Conservation (phyloP, 2,113 vertebrate genomes). For the Epinephelus fuscoguttatus region DNA sequence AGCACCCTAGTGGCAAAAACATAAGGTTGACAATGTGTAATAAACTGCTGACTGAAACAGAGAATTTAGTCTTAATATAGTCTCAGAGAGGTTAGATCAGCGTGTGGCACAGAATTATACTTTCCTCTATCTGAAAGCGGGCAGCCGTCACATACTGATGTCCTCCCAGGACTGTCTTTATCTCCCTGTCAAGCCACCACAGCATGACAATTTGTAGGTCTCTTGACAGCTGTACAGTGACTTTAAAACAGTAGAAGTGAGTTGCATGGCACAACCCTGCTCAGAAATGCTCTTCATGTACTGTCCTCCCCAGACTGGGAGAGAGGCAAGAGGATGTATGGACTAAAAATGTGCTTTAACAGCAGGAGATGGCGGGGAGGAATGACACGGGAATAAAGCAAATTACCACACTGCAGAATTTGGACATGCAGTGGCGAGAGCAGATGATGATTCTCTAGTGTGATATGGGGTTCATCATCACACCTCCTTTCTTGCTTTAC, state of each 20-base stretch:
- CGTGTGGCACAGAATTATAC: neutral
- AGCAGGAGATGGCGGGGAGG: neutral
- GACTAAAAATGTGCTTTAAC: conserved; percentile 20
- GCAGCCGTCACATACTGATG: neutral
- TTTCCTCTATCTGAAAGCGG: neutral
- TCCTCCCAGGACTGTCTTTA: neutral
- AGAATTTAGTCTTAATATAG: neutral
- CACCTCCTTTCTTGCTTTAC: neutral
- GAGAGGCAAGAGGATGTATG: neutral
- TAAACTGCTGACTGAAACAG: neutral
- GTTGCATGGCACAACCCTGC: neutral
- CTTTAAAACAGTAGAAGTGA: neutral
- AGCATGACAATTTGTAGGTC: neutral
- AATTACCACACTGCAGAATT: conserved; percentile 13
- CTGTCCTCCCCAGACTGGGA: conserved; percentile 6
- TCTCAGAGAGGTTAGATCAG: conserved; percentile 14
- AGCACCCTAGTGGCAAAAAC: neutral
- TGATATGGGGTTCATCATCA: neutral
- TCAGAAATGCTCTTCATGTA: conserved; percentile 2
- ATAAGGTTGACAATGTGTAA: neutral
- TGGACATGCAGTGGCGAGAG: neutral
- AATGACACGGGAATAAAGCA: neutral
- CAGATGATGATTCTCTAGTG: neutral
- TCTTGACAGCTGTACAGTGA: neutral
- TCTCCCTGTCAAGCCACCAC: neutral